Evolutionary conservation across 2,113 vertebrate species (phyloP).

Genomic region (Alexandromys fortis): DNA sequence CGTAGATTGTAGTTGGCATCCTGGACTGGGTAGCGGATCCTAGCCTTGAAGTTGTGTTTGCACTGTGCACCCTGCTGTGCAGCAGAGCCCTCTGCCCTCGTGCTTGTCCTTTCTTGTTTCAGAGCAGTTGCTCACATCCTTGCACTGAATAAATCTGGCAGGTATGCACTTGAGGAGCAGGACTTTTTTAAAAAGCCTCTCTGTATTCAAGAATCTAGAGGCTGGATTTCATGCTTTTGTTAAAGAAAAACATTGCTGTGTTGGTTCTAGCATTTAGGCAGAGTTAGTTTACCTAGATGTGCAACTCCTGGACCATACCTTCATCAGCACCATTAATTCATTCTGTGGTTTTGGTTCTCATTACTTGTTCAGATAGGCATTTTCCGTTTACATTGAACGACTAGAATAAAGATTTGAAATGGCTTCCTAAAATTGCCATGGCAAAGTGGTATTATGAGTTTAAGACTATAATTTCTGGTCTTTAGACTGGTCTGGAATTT

Average conservation of each 20-base stretch:
- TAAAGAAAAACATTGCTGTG: slow-evolving; percentile 47
- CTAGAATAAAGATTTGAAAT: slow-evolving; percentile 44
- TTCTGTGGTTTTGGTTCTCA: slow-evolving; percentile 33
- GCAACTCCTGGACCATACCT: not conserved
- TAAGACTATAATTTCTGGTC: not conserved
- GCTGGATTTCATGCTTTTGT: not conserved
- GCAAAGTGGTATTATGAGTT: not conserved
- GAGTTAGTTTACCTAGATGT: slow-evolving; percentile 20
- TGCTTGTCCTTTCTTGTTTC: slow-evolving; percentile 76
- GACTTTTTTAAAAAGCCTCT: slow-evolving; percentile 14
- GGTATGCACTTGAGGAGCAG: slow-evolving; percentile 40
- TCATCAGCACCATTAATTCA: not conserved
- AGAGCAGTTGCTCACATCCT: slow-evolving; percentile 54
- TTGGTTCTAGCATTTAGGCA: slow-evolving; percentile 22
- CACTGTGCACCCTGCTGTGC: slow-evolving; percentile 57
- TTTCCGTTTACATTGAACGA: slow-evolving; percentile 49
- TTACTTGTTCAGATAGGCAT: not conserved
- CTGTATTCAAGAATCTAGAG: slow-evolving; percentile 39
- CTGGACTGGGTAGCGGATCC: slow-evolving; percentile 21
- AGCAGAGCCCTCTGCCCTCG: slow-evolving; percentile 70
- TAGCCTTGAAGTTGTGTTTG: slow-evolving; percentile 33
- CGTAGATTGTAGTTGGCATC: not conserved
- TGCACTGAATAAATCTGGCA: slow-evolving; percentile 55
- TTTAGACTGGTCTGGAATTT: not conserved
- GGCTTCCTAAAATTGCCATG: slow-evolving; percentile 41